Percentiles rank a stretch among this genome's conserved stretches.
phyloP scores from a whole-genome alignment of 2,888 invertebrate species.

The Agriopis marginaria region DNA sequence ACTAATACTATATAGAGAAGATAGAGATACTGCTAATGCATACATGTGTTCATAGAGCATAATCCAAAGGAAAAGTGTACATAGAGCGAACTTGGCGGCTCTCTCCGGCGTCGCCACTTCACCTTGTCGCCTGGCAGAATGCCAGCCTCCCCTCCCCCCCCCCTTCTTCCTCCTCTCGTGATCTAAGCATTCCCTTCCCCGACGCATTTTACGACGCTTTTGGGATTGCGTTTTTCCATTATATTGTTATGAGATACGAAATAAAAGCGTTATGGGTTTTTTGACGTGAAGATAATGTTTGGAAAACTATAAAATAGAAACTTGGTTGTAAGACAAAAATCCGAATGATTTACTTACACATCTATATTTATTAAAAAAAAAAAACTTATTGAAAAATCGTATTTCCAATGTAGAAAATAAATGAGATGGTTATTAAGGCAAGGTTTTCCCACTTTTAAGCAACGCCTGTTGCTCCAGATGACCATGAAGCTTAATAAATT shows the following conservation, averaged over 20 bases:
- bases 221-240: constrained; percentile 30
- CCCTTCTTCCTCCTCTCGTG: constrained; percentile 27
- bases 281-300: constrained; percentile 7
- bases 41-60: constrained; percentile 2
- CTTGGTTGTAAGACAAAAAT: background rate
- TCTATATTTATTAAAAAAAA: background rate
- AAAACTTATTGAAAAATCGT: background rate
- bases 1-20: no score
- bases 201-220: constrained; percentile 31
- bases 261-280: constrained; percentile 20
- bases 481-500: no score
- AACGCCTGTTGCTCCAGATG: no score
- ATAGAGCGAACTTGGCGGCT: constrained; percentile 59
- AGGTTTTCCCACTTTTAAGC: no score
- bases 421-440: no score
- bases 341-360: background rate
- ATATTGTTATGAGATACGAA: constrained; percentile 21
- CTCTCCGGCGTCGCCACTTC: constrained; percentile 81
- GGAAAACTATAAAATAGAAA: background rate
- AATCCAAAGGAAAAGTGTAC: constrained; percentile 13
- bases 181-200: constrained; percentile 30
- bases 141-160: constrained; percentile 61
- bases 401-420: background rate
- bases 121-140: constrained; percentile 77
- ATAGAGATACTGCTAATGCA: background rate